Conservation (phyloP, 2,888 invertebrate species). For the Diarsia mendica region DNA sequence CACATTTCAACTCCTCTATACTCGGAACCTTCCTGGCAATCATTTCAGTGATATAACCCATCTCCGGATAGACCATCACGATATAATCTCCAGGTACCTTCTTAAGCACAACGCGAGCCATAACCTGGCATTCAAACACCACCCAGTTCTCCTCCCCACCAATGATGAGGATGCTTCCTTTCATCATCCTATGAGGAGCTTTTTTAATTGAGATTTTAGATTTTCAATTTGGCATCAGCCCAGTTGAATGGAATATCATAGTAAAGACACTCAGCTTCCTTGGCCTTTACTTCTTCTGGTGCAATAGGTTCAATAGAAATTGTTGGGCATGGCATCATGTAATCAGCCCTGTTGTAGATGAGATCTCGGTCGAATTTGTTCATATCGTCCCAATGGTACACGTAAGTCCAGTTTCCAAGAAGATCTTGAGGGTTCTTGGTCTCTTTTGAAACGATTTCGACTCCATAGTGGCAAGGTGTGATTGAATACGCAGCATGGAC, state of each 20-base stretch:
- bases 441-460: slow-evolving; percentile 24
- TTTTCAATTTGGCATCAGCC: slow-evolving; percentile 43
- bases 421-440: slow-evolving; percentile 25
- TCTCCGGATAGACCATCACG: slow-evolving; percentile 44
- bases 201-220: no score
- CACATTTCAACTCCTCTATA: slow-evolving; percentile 43
- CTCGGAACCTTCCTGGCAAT: slow-evolving; percentile 24
- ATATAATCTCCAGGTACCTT: slow-evolving; percentile 41
- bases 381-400: slow-evolving; percentile 52
- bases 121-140: slow-evolving; percentile 35
- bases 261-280: slow-evolving; percentile 29
- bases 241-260: slow-evolving; percentile 40
- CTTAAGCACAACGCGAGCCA: slow-evolving; percentile 28
- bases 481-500: slow-evolving; percentile 14
- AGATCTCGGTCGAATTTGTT: slow-evolving; percentile 34
- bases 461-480: slow-evolving; percentile 38
- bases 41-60: slow-evolving; percentile 32
- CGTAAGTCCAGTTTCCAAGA: slow-evolving; percentile 51
- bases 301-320: slow-evolving; percentile 20
- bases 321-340: slow-evolving; percentile 28
- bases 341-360: neutral
- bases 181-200: slow-evolving; percentile 25
- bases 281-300: slow-evolving; percentile 23
- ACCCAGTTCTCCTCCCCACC: slow-evolving; percentile 47
- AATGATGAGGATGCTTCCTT: slow-evolving; percentile 35